Percentiles rank a stretch among this genome's conserved stretches.
These are phyloP conservation scores for Tursiops truncatus DNA, from an alignment of 2,113 vertebrate species.

Conservation along the genomic window DNA sequence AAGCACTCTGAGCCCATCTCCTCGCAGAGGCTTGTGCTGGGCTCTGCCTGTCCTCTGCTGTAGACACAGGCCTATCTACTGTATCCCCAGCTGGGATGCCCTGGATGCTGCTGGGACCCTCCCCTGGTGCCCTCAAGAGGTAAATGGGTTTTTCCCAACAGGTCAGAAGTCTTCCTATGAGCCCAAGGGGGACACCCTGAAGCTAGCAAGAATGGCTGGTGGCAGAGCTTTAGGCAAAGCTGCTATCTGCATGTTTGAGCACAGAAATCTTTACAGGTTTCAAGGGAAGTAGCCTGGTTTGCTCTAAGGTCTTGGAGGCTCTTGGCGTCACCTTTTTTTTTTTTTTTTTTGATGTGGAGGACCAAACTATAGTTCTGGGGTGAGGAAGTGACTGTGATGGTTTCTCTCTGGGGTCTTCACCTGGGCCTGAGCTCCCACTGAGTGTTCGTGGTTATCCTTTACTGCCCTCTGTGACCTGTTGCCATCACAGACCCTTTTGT, in stretches of 20 bases:
- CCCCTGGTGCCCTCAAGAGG: background rate
- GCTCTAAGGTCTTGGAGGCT: background rate
- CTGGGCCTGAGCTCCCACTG: background rate
- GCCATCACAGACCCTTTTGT: background rate
- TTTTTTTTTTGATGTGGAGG: background rate
- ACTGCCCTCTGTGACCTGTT: background rate
- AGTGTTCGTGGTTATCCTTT: background rate
- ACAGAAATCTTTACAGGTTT: constrained; percentile 49
- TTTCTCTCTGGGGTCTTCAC: background rate
- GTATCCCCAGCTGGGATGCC: background rate
- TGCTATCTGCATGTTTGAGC: background rate
- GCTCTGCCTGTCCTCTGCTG: background rate
- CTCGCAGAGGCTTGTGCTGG: background rate
- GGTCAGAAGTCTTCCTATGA: constrained; percentile 33
- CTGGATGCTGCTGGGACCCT: background rate
- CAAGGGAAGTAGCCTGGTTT: constrained; percentile 26
- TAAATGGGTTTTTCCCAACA: constrained; percentile 42
- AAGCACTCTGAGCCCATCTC: background rate
- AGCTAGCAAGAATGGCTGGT: constrained; percentile 34
- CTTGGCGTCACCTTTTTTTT: background rate
- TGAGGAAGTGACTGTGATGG: background rate
- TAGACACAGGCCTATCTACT: background rate
- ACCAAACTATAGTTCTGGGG: background rate
- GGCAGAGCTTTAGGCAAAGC: constrained; percentile 27
- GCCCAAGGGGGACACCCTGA: background rate